Base-by-base conservation (phyloP, 2,113 vertebrate genomes). In the Solea solea region DNA sequence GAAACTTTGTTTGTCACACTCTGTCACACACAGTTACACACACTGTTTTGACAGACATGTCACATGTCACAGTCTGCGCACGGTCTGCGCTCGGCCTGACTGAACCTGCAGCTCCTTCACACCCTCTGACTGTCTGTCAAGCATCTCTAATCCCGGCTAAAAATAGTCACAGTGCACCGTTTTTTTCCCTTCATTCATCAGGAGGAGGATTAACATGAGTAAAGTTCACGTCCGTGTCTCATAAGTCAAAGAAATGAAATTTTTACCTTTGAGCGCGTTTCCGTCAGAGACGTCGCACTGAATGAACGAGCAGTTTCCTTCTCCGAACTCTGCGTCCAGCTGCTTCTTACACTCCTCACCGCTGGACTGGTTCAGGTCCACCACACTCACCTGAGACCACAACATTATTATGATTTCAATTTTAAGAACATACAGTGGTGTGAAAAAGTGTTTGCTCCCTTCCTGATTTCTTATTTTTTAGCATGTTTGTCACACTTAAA, bases 251-350 rank as follows among this genome's bases (percentile, higher is more conserved):
- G 21, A 21, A 21, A 21, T 21, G 1, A 21, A 21, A 34, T 6
- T 3, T 34, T 89, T 94, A 98, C 97, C 96, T 97, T 82, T 90
- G 56, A 99, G 92, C 21, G 94, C 93, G 15, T 92, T 92, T 75
- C 81, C 92, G 0, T 97, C 87, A 15, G 96, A 94, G 70, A 99
- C 95, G 69, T 99, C 96, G 53, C 97, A 99, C 57, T 93, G 93
- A 52, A 98, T 89, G 78, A 98, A 98, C 0, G 91, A 63, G 9
- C 93, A 95, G 78, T 92, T 91, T 58, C 93, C 94, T 13, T 91
- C 90, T 62, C 96, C 96, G n/a, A 96, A 98, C 76, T 94, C 88
- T 11, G 91, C 72, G 11, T 96, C 95, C 73, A 98, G 87, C 46
- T 92, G 88, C 0, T 84, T 85, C 81, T 96, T 96, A 76, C 96